Percentiles rank a stretch among this genome's conserved stretches.
Conservation (phyloP, 2,888 invertebrate genomes). For the Megaustenia siamemsis region DNA sequence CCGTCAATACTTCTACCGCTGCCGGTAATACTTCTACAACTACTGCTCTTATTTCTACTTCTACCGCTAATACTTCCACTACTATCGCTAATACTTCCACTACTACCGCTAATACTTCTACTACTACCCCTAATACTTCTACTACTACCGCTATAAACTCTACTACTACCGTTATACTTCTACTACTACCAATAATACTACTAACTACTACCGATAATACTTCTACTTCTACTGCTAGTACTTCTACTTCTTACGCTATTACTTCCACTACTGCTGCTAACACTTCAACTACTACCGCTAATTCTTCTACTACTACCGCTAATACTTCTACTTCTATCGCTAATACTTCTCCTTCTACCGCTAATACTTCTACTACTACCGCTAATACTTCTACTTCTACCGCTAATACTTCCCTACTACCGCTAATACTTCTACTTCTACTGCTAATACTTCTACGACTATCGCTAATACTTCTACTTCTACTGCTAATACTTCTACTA, state of each 20-base stretch:
- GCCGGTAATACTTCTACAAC: too few species aligned
- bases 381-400: not conserved
- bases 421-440: too few species aligned
- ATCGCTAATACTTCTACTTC: not conserved
- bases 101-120: not conserved
- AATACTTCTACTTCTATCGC: not conserved
- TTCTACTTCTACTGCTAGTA: not conserved
- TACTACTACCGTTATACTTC: not conserved
- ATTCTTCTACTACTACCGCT: not conserved
- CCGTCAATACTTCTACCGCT: too few species aligned
- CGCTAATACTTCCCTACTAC: not conserved
- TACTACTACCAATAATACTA: constrained; percentile 4
- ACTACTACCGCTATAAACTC: not conserved
- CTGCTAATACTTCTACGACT: not conserved
- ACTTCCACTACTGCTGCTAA: not conserved
- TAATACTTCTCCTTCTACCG: not conserved
- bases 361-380: not conserved
- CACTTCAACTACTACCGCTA: not conserved
- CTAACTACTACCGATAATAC: not conserved
- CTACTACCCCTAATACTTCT: not conserved
- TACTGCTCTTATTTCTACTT: too few species aligned
- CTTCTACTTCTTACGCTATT: not conserved
- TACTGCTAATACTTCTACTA: not conserved
- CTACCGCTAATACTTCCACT: not conserved
- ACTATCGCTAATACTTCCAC: not conserved